phyloP scores from a whole-genome alignment of 1,140 invertebrate species.

The Drosophila fuyamai region DNA sequence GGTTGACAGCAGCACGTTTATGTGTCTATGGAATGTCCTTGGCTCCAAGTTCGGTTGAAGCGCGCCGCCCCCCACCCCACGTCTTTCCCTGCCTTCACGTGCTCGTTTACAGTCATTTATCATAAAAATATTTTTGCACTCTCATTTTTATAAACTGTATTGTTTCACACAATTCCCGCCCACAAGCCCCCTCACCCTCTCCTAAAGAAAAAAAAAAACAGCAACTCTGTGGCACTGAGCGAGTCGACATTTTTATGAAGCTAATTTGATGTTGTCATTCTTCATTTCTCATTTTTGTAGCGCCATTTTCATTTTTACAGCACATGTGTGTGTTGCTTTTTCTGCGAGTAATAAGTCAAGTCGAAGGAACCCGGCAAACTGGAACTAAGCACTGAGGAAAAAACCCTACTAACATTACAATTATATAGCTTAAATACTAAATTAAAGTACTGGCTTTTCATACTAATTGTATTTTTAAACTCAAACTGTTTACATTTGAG shows the following conservation, averaged over 20 bases:
- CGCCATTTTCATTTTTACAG: slow-evolving; percentile 76
- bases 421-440: no score
- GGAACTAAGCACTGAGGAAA: slow-evolving; percentile 20
- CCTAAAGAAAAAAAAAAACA: neutral
- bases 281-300: slow-evolving; percentile 80
- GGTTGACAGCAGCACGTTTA: slow-evolving; percentile 79
- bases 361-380: neutral
- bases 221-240: slow-evolving; percentile 14
- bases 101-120: slow-evolving; percentile 82
- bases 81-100: slow-evolving; percentile 65
- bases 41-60: slow-evolving; percentile 4
- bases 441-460: no score
- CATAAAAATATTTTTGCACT: slow-evolving; percentile 82
- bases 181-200: no score
- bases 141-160: slow-evolving; percentile 82
- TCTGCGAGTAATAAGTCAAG: slow-evolving; percentile 33
- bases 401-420: neutral
- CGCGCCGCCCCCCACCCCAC: neutral
- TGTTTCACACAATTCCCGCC: slow-evolving; percentile 64
- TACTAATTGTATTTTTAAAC: no score
- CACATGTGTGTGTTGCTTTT: slow-evolving; percentile 30
- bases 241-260: slow-evolving; percentile 78
- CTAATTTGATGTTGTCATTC: slow-evolving; percentile 83
- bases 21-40: slow-evolving; percentile 69
- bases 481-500: no score